These are phyloP conservation scores for Oreochromis tanganicae DNA, from an alignment of 2,113 vertebrate genomes.

Conservation along the genomic window DNA sequence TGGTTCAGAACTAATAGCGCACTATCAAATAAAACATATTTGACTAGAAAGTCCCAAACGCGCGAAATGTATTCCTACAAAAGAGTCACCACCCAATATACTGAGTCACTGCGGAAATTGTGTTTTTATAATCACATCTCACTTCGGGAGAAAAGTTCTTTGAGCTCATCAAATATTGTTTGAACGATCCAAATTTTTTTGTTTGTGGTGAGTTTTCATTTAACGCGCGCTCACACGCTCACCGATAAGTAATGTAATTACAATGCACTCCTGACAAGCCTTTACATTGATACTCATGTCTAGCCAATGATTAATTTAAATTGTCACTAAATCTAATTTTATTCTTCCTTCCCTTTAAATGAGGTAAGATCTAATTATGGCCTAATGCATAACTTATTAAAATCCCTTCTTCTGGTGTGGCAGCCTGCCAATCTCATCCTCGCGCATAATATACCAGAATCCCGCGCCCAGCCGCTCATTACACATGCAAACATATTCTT, in stretches of 20 bases:
- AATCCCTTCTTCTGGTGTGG: conserved; percentile 51
- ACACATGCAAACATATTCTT: conserved; percentile 66
- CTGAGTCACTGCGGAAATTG: conserved; percentile 13
- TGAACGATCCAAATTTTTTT: not conserved
- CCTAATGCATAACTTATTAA: conserved; percentile 73
- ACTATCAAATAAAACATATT: conserved; percentile 57
- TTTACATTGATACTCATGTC: conserved; percentile 48
- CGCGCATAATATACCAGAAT: conserved; percentile 39
- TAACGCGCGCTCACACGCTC: not conserved
- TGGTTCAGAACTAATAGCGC: conserved; percentile 48
- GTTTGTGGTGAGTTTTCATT: conserved; percentile 23
- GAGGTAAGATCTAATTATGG: conserved; percentile 71
- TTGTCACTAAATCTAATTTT: conserved; percentile 69
- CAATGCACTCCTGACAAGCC: conserved; percentile 36
- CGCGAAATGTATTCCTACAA: conserved; percentile 27
- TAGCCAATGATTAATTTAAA: conserved; percentile 67
- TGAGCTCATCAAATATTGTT: conserved; percentile 7
- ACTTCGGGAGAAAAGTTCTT: not conserved
- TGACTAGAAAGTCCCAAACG: conserved; percentile 50
- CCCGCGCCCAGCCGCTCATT: conserved; percentile 39
- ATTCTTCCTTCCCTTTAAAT: conserved; percentile 67
- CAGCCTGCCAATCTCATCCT: conserved; percentile 64
- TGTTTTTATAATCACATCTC: conserved; percentile 41
- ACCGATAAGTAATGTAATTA: conserved; percentile 41
- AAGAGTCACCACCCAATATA: conserved; percentile 9